A percentile compares a stretch with the other conserved stretches of the same genome.
Evolutionary conservation across 2,888 invertebrate species (phyloP).

Genomic region (Poecilus cupreus): DNA sequence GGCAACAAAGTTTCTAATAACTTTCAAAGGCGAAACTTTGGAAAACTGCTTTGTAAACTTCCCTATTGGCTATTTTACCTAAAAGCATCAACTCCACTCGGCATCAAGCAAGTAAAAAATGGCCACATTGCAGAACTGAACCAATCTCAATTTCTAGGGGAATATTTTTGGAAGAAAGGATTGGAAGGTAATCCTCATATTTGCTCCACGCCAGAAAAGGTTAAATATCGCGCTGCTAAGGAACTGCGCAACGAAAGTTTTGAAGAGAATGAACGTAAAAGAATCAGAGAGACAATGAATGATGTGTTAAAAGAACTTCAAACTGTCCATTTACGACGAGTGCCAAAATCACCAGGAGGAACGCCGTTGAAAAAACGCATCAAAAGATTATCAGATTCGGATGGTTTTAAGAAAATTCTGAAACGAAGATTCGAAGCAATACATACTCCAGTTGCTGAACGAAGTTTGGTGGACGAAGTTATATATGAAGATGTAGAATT

Average conservation of each 20-base stretch:
- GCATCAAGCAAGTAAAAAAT: neutral
- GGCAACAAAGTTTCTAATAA: neutral
- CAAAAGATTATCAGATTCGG: neutral
- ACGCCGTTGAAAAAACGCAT: neutral
- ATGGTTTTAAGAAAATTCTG: neutral
- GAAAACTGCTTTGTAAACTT: constrained; percentile 11
- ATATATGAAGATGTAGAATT: no score
- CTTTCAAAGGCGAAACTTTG: neutral
- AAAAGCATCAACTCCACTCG: neutral
- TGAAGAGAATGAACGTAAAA: neutral
- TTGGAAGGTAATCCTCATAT: neutral
- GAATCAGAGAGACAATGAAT: neutral
- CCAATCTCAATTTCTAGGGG: neutral
- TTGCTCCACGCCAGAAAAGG: constrained; percentile 2
- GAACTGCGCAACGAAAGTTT: neutral
- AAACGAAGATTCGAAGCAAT: constrained; percentile 1
- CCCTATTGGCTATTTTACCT: constrained; percentile 35
- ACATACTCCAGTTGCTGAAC: neutral
- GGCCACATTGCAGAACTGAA: neutral
- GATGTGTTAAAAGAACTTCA: constrained; percentile 16
- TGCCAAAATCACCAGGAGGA: constrained; percentile 1
- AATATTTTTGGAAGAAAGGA: neutral
- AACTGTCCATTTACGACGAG: neutral
- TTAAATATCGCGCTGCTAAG: neutral
- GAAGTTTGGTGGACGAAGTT: neutral